Conservation (phyloP, 1,140 invertebrate species). For the Nasonia longicornis region DNA sequence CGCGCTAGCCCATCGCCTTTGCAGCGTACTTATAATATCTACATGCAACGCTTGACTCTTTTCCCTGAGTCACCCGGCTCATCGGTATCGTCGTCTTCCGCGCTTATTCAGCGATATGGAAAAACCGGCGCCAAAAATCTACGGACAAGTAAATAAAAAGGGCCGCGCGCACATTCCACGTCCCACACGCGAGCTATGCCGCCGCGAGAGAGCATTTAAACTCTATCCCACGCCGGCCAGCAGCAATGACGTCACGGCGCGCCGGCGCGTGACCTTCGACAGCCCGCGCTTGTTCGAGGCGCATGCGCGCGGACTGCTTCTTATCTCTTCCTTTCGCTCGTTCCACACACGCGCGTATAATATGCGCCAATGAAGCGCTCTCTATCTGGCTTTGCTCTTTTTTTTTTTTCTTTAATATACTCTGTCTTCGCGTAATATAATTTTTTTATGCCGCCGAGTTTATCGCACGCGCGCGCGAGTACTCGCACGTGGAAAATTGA, state of each 20-base stretch:
- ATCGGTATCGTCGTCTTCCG: no score
- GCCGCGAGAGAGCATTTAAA: constrained; percentile 39
- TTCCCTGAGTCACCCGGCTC: no score
- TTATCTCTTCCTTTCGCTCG: background rate
- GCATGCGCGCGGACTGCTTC: constrained; percentile 52
- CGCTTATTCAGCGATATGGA: no score
- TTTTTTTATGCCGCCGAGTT: background rate
- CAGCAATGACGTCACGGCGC: constrained; percentile 39
- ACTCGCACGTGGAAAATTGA: constrained; percentile 46
- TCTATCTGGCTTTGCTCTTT: background rate
- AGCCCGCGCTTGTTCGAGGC: constrained; percentile 58
- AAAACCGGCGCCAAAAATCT: background rate
- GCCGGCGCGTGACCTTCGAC: constrained; percentile 56
- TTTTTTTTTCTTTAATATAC: background rate
- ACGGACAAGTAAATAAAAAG: constrained; percentile 51
- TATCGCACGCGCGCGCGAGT: background rate
- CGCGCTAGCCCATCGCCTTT: no score
- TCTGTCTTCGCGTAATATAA: background rate
- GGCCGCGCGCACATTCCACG: constrained; percentile 54
- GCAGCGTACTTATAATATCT: no score
- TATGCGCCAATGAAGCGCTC: no score
- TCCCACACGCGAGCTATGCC: background rate
- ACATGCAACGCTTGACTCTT: no score
- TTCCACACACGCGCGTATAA: background rate
- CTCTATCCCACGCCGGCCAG: constrained; percentile 54